Percentiles rank a stretch among this genome's conserved stretches.
Conservation (phyloP, 2,113 vertebrate genomes). For the Tautogolabrus adspersus region DNA sequence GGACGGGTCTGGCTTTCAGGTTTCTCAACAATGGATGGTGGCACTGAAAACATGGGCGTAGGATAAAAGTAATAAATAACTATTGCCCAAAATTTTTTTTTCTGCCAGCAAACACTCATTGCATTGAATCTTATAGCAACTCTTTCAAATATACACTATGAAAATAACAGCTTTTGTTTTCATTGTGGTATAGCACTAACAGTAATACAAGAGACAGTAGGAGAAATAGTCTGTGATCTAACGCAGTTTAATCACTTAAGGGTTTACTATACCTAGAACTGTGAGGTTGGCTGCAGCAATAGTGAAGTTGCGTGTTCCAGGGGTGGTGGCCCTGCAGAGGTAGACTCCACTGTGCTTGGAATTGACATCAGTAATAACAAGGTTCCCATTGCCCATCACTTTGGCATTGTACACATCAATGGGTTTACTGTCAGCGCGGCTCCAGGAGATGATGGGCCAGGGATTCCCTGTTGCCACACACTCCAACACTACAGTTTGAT, state of each 20-base stretch:
- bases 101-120: background rate
- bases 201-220: no score
- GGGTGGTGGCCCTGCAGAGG: constrained; percentile 93
- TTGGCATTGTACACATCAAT: constrained; percentile 96
- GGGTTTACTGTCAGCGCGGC: constrained; percentile 93
- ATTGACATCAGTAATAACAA: constrained; percentile 89
- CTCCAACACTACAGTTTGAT: constrained; percentile 92
- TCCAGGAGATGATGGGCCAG: constrained; percentile 97
- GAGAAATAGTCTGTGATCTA: no score
- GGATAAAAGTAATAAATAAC: constrained; percentile 4
- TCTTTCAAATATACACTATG: background rate
- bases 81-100: background rate
- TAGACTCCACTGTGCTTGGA: constrained; percentile 91
- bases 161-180: background rate
- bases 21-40: constrained; percentile 92
- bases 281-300: constrained; percentile 90
- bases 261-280: constrained; percentile 89
- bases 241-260: background rate
- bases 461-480: constrained; percentile 94
- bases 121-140: no score
- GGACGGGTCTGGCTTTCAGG: constrained; percentile 97
- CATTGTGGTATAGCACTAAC: no score
- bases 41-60: constrained; percentile 80
- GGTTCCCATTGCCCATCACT: constrained; percentile 94
- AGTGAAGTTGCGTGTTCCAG: constrained; percentile 95